Evolutionary conservation across 2,888 invertebrate species (phyloP).

Genomic region (Alitta virens): DNA sequence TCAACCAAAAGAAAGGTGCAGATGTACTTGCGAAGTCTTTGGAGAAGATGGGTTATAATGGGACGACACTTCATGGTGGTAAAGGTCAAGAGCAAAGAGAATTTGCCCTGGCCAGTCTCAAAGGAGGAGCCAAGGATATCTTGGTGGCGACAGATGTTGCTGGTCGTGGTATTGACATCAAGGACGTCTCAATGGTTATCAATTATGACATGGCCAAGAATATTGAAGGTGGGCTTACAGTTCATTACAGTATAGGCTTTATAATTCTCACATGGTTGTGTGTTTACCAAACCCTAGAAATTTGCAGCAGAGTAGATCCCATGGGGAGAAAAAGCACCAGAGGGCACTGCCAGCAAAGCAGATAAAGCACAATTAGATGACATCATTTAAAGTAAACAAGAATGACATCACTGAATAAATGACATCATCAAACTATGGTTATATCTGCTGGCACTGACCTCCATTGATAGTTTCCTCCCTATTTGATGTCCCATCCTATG

Average conservation of each 20-base stretch:
- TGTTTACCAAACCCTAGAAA: no score
- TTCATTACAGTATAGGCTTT: background rate
- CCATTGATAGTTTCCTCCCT: no score
- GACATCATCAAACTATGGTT: no score
- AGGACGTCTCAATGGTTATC: conserved; percentile 97
- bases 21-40: conserved; percentile 95
- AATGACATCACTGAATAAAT: no score
- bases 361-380: no score
- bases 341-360: no score
- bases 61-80: conserved; percentile 97
- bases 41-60: conserved; percentile 94
- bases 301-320: no score
- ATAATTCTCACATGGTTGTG: no score
- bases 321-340: no score
- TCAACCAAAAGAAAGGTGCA: conserved; percentile 99
- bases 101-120: conserved; percentile 93
- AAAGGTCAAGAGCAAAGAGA: conserved; percentile 99
- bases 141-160: conserved; percentile 99
- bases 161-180: conserved; percentile 99
- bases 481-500: no score
- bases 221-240: conserved; percentile 73
- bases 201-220: conserved; percentile 99
- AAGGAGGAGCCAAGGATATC: conserved; percentile 94
- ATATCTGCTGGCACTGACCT: no score
- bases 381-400: no score